Percentiles rank a stretch among this genome's conserved stretches.
Evolutionary conservation across 2,113 vertebrate genomes (phyloP).

Genomic region (Limanda limanda): DNA sequence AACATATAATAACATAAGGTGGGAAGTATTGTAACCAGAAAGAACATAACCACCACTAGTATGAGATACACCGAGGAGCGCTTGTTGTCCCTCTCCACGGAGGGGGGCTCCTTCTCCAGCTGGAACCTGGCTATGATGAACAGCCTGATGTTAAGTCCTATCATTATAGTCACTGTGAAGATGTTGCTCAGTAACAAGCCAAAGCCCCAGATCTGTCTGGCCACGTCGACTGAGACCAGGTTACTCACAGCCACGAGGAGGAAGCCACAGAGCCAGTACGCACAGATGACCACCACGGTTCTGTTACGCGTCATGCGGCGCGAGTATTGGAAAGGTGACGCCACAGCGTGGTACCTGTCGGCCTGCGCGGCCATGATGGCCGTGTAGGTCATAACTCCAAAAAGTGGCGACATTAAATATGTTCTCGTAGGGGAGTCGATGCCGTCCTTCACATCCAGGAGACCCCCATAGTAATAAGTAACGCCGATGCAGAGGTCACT

Average conservation of each 20-base stretch:
- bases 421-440: slow-evolving; percentile 74
- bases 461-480: slow-evolving; percentile 82
- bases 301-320: slow-evolving; percentile 75
- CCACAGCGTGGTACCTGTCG: slow-evolving; percentile 82
- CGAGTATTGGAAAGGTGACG: slow-evolving; percentile 76
- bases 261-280: slow-evolving; percentile 82
- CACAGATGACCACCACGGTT: slow-evolving; percentile 73
- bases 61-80: slow-evolving; percentile 81
- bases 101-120: slow-evolving; percentile 69
- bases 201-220: slow-evolving; percentile 67
- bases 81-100: slow-evolving; percentile 77
- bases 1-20: slow-evolving; percentile 69
- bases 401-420: slow-evolving; percentile 79
- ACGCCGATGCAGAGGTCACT: slow-evolving; percentile 83
- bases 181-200: slow-evolving; percentile 77
- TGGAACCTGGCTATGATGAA: slow-evolving; percentile 81
- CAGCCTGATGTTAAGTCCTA: slow-evolving; percentile 79
- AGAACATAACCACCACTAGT: slow-evolving; percentile 77
- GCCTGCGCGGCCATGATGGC: slow-evolving; percentile 83
- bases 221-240: slow-evolving; percentile 60
- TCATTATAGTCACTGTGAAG: slow-evolving; percentile 78
- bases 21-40: slow-evolving; percentile 79
- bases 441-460: slow-evolving; percentile 75
- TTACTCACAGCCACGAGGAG: slow-evolving; percentile 72
- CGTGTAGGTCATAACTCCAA: slow-evolving; percentile 83